These are phyloP conservation scores for Coryphaenoides rupestris DNA, from an alignment of 2,113 vertebrate species.

Conservation along the genomic window DNA sequence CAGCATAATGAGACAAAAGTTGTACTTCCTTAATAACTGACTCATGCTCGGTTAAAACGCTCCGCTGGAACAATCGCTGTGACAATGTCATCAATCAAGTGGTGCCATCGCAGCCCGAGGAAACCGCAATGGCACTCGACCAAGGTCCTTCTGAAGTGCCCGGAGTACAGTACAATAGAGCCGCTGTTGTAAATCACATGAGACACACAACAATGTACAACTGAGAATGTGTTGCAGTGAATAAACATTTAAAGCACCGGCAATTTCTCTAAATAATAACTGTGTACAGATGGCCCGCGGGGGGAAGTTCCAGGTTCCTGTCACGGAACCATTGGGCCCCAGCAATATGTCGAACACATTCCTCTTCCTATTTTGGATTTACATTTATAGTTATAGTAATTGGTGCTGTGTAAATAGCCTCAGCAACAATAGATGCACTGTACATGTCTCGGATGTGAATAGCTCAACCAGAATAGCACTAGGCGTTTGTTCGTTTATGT, in stretches of 20 bases:
- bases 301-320: slow-evolving; percentile 45
- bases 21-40: slow-evolving; percentile 14
- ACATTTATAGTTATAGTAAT: slow-evolving; percentile 47
- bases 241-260: slow-evolving; percentile 61
- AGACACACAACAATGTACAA: slow-evolving; percentile 21
- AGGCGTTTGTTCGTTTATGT: not conserved
- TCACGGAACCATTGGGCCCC: slow-evolving; percentile 40
- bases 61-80: slow-evolving; percentile 48
- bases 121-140: slow-evolving; percentile 68
- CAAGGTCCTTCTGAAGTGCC: slow-evolving; percentile 50
- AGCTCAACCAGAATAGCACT: not conserved
- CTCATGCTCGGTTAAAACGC: slow-evolving; percentile 31
- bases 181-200: slow-evolving; percentile 59
- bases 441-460: not conserved
- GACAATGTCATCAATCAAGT: slow-evolving; percentile 70
- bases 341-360: slow-evolving; percentile 47
- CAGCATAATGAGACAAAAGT: too few relatives aligned
- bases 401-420: slow-evolving; percentile 45
- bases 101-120: slow-evolving; percentile 66
- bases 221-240: slow-evolving; percentile 51
- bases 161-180: slow-evolving; percentile 43
- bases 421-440: slow-evolving; percentile 18
- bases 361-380: slow-evolving; percentile 57
- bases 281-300: slow-evolving; percentile 37
- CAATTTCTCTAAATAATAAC: slow-evolving; percentile 35